A percentile compares a stretch with the other conserved stretches of the same genome.
Evolutionary conservation across 2,888 invertebrate species (phyloP).

Genomic region (Pyralis farinalis): DNA sequence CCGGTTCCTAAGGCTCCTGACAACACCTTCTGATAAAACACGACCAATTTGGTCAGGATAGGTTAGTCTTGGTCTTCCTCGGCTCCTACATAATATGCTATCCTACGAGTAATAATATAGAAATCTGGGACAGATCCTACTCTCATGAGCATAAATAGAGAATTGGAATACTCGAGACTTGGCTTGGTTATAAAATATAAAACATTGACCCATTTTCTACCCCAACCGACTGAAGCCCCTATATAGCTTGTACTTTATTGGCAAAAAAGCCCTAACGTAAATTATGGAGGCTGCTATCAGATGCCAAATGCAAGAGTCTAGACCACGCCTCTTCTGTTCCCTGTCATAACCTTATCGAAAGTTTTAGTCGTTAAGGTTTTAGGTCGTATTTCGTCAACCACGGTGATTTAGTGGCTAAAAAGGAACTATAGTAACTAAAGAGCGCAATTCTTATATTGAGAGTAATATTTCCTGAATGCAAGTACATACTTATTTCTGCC

Average conservation of each 20-base stretch:
- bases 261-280: slow-evolving; percentile 7
- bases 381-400: no score
- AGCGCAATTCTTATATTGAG: no score
- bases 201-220: slow-evolving; percentile 5
- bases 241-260: slow-evolving; percentile 6
- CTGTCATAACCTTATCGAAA: slow-evolving; percentile 1
- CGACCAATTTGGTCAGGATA: no score
- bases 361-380: slow-evolving; percentile 4
- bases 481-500: no score
- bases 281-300: slow-evolving; percentile 7
- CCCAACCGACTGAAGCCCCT: not conserved
- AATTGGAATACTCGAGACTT: not conserved
- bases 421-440: no score
- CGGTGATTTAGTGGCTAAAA: no score
- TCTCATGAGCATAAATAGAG: slow-evolving; percentile 1
- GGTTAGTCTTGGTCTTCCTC: no score
- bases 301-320: slow-evolving; percentile 6
- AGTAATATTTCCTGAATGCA: no score
- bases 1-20: no score
- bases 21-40: no score
- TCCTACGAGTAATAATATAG: no score
- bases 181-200: slow-evolving; percentile 7
- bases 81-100: no score
- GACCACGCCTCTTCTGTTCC: not conserved
- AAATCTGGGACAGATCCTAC: not conserved